These are phyloP conservation scores for Sebastes miniatus DNA, from an alignment of 2,797 vertebrate species.

Conservation along the genomic window DNA sequence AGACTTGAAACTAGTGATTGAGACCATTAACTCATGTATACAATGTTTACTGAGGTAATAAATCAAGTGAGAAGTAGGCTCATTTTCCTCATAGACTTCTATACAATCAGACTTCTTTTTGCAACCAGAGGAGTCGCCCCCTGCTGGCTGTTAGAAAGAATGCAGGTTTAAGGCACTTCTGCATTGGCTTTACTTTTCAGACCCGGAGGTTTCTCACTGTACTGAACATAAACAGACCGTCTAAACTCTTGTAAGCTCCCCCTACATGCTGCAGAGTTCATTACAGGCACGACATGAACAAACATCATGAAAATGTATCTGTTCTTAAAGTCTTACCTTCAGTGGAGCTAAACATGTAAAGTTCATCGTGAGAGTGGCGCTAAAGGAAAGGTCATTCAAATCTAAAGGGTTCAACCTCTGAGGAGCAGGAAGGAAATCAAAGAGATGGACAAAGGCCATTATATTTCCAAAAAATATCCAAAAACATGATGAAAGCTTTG, in stretches of 20 bases:
- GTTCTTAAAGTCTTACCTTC: too few relatives aligned
- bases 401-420: not conserved
- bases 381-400: not conserved
- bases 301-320: too few relatives aligned
- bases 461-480: not conserved
- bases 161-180: not conserved
- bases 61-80: too few relatives aligned
- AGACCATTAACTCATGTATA: too few relatives aligned
- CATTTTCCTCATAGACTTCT: too few relatives aligned
- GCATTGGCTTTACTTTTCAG: not conserved
- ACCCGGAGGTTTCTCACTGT: not conserved
- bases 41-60: too few relatives aligned
- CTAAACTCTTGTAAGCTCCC: not conserved
- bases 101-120: too few relatives aligned
- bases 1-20: too few relatives aligned
- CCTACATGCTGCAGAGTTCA: not conserved
- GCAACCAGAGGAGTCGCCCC: not conserved
- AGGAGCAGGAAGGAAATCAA: not conserved
- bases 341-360: too few relatives aligned
- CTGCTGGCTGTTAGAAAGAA: not conserved
- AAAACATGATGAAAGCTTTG: not conserved
- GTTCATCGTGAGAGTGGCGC: rapidly evolving
- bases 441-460: not conserved
- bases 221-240: too few relatives aligned
- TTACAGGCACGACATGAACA: too few relatives aligned